phyloP scores from a whole-genome alignment of 1,140 invertebrate species.

The Zaprionus lachaisei region DNA sequence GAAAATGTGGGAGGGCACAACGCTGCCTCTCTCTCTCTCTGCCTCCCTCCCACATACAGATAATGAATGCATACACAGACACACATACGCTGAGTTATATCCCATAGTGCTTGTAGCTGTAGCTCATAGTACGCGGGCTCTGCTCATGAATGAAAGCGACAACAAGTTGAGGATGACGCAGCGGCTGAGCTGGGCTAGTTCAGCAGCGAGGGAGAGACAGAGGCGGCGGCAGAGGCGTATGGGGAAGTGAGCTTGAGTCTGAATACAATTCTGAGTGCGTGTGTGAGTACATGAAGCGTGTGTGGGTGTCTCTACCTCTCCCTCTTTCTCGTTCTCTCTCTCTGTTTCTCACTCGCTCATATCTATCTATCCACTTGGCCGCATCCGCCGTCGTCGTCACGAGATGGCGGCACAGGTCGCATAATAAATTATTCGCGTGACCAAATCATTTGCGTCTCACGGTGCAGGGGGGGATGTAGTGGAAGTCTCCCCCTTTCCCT shows the following conservation, averaged over 20 bases:
- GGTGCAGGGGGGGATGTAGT: not conserved
- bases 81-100: conserved; percentile 31
- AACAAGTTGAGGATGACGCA: conserved; percentile 49
- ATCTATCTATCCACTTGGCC: conserved; percentile 52
- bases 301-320: conserved; percentile 30
- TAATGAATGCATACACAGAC: conserved; percentile 71
- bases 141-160: conserved; percentile 71
- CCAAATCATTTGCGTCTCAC: conserved; percentile 76
- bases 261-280: not conserved
- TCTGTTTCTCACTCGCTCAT: conserved; percentile 9
- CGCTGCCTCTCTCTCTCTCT: not conserved
- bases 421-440: conserved; percentile 83
- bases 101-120: conserved; percentile 60
- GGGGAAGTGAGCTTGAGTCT: conserved; percentile 12
- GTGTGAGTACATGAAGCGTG: not conserved
- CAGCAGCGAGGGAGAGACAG: no score
- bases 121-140: conserved; percentile 65
- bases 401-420: conserved; percentile 71
- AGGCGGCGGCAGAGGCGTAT: not conserved
- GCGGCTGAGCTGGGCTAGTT: conserved; percentile 3
- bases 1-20: conserved; percentile 61
- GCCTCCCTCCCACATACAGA: conserved; percentile 19
- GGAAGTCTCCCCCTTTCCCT: no score
- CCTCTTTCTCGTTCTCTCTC: not conserved
- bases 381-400: conserved; percentile 66